These are phyloP conservation scores for Caranx ignobilis DNA, from an alignment of 2,113 vertebrate genomes.

Conservation along the genomic window DNA sequence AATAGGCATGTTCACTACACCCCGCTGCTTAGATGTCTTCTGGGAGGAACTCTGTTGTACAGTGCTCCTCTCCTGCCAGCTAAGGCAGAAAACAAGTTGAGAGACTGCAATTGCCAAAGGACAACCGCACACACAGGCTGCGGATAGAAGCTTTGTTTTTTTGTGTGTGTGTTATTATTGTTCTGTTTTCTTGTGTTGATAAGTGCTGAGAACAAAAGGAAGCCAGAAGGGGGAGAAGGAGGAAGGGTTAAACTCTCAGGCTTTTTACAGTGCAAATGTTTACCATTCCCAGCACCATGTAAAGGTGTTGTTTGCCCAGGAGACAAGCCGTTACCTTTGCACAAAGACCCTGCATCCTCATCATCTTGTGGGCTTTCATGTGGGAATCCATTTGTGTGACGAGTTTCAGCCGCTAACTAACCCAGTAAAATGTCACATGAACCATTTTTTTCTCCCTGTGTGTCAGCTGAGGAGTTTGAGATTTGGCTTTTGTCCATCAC, in stretches of 20 bases:
- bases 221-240: conserved; percentile 54
- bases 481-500: conserved; percentile 53
- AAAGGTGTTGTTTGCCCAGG: conserved; percentile 79
- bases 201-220: conserved; percentile 71
- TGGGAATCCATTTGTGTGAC: conserved; percentile 62
- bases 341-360: conserved; percentile 57
- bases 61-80: conserved; percentile 66
- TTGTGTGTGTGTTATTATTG: conserved; percentile 54
- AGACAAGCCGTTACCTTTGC: conserved; percentile 73
- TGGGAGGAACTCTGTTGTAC: conserved; percentile 67
- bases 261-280: conserved; percentile 81
- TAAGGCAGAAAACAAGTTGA: conserved; percentile 73
- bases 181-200: conserved; percentile 73
- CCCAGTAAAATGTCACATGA: conserved; percentile 44
- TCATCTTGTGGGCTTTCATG: conserved; percentile 52
- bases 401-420: conserved; percentile 48
- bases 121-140: conserved; percentile 67
- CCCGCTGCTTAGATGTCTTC: conserved; percentile 66
- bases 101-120: conserved; percentile 82
- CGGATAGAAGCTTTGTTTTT: conserved; percentile 59
- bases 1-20: conserved; percentile 69
- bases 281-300: conserved; percentile 79
- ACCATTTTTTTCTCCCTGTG: conserved; percentile 45
- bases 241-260: conserved; percentile 74
- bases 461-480: conserved; percentile 60